Percentiles rank a stretch among this genome's conserved stretches.
phyloP scores from a whole-genome alignment of 1,140 invertebrate species.

The Atta texana region DNA sequence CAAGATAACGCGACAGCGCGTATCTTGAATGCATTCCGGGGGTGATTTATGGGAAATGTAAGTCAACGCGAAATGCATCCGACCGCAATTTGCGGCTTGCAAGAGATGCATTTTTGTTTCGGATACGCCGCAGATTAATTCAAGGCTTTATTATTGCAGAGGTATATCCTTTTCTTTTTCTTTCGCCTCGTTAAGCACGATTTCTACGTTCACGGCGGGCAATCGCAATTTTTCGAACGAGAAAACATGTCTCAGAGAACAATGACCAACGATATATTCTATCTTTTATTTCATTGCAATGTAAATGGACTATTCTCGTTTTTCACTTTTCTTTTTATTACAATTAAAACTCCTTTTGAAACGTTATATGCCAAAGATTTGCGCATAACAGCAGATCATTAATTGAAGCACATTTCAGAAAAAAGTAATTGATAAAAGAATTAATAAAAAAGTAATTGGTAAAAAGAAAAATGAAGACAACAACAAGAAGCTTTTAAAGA shows the following conservation, averaged over 20 bases:
- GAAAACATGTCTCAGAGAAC: conserved; percentile 8
- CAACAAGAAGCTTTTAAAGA: background rate
- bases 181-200: conserved; percentile 22
- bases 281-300: background rate
- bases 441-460: too few species aligned
- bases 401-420: background rate
- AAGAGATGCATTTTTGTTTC: conserved; percentile 21
- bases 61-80: conserved; percentile 55
- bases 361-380: background rate
- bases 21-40: conserved; percentile 14
- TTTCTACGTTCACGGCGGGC: background rate
- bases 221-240: conserved; percentile 34
- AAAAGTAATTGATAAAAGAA: background rate
- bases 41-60: conserved; percentile 55
- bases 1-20: conserved; percentile 2
- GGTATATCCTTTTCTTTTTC: conserved; percentile 1
- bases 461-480: background rate
- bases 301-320: background rate
- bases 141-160: conserved; percentile 45
- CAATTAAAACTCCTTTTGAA: conserved; percentile 4
- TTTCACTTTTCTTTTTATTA: background rate
- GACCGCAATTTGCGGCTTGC: conserved; percentile 51
- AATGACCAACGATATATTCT: conserved; percentile 14
- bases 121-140: conserved; percentile 24
- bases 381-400: background rate